These are phyloP conservation scores for Azemiops feae DNA, from an alignment of 2,113 vertebrate species.

Conservation along the genomic window DNA sequence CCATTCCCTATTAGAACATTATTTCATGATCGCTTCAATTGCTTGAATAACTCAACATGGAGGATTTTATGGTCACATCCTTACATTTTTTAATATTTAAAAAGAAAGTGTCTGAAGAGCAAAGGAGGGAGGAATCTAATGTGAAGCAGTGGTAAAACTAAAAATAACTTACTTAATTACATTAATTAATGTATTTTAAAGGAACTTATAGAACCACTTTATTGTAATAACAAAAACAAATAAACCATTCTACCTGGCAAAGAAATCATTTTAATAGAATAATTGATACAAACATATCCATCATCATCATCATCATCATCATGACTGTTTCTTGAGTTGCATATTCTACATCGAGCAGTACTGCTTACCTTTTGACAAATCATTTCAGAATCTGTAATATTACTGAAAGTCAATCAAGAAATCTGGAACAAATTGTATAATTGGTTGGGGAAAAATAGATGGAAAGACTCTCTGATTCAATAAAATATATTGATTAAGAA, in stretches of 20 bases:
- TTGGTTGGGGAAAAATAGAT: too few relatives aligned
- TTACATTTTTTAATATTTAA: background rate
- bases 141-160: constrained; percentile 57
- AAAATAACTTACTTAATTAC: background rate
- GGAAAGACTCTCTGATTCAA: too few relatives aligned
- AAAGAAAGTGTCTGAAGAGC: background rate
- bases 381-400: constrained; percentile 58
- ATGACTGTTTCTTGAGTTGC: constrained; percentile 56
- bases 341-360: constrained; percentile 54
- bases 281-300: constrained; percentile 58
- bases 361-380: constrained; percentile 63
- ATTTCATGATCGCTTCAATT: too few relatives aligned
- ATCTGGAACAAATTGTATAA: too few relatives aligned
- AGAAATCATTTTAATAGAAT: constrained; percentile 51
- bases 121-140: constrained; percentile 14
- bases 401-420: constrained; percentile 46
- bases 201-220: too few relatives aligned
- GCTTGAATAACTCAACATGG: too few relatives aligned
- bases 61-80: too few relatives aligned
- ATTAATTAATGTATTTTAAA: too few relatives aligned
- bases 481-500: too few relatives aligned
- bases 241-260: constrained; percentile 59
- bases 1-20: too few relatives aligned
- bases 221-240: constrained; percentile 17
- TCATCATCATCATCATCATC: constrained; percentile 43